These are phyloP conservation scores for Aporophyla nigra DNA, from an alignment of 2,888 invertebrate species.

Conservation along the genomic window DNA sequence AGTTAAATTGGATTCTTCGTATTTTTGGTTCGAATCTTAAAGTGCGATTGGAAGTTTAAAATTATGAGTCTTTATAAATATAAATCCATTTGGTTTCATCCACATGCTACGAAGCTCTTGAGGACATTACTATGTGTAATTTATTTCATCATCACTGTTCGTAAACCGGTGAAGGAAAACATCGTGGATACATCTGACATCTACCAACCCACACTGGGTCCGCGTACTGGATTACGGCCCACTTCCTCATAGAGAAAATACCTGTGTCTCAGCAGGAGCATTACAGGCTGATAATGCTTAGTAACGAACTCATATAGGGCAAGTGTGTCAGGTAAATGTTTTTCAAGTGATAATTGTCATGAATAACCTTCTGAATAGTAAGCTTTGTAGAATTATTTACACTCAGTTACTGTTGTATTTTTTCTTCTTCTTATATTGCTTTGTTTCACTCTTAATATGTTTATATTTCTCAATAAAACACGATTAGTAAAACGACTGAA, in stretches of 20 bases:
- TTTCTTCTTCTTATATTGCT: too few species aligned
- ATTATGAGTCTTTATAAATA: conserved; percentile 37
- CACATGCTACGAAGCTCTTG: not conserved
- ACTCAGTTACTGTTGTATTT: not conserved
- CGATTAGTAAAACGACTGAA: not conserved
- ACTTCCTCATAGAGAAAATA: too few species aligned
- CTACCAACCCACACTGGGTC: not conserved
- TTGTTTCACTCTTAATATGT: too few species aligned
- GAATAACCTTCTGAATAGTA: not conserved
- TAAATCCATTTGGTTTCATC: conserved; percentile 12
- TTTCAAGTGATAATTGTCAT: not conserved
- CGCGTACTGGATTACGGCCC: not conserved
- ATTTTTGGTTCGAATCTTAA: conserved; percentile 43
- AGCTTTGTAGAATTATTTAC: not conserved
- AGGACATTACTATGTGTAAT: not conserved
- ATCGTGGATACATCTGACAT: too few species aligned
- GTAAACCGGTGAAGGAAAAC: not conserved
- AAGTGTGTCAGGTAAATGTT: not conserved
- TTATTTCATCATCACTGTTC: not conserved
- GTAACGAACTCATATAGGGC: too few species aligned
- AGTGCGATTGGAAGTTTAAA: conserved; percentile 46
- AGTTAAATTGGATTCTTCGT: conserved; percentile 59
- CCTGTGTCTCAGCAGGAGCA: not conserved
- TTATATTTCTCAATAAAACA: not conserved
- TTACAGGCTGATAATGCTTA: too few species aligned